Conservation (phyloP, 2,888 invertebrate species). For the Pomacea canaliculata region DNA sequence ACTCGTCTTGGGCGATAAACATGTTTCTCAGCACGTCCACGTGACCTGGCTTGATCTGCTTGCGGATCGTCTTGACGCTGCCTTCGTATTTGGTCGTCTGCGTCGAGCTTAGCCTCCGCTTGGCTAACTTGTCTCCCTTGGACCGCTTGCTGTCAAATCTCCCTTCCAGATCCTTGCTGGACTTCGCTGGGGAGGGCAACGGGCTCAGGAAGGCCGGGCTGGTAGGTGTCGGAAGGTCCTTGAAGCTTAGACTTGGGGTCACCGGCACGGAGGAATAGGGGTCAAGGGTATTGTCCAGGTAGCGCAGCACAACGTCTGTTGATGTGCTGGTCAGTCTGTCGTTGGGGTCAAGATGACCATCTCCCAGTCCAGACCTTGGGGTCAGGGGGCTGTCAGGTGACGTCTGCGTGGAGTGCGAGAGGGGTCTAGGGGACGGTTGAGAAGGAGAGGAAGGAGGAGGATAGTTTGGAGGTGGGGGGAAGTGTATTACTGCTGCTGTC, state of each 20-base stretch:
- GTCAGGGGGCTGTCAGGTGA: not conserved
- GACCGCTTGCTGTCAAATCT: not conserved
- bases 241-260: conserved; percentile 2
- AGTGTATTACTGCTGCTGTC: conserved; percentile 2
- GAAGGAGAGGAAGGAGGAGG: conserved; percentile 14
- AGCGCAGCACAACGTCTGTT: conserved; percentile 27
- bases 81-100: conserved; percentile 38
- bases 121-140: conserved; percentile 2
- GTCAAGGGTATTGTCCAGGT: conserved; percentile 26
- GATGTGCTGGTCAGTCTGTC: conserved; percentile 20
- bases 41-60: conserved; percentile 44
- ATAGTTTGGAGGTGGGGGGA: conserved; percentile 15
- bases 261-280: conserved; percentile 6
- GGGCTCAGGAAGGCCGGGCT: not conserved
- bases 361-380: not conserved
- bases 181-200: not conserved
- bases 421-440: not conserved
- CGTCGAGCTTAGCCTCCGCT: conserved; percentile 3
- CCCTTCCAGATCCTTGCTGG: not conserved
- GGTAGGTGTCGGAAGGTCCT: not conserved
- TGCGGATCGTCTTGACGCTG: conserved; percentile 39
- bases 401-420: conserved; percentile 1
- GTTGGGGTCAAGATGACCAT: not conserved
- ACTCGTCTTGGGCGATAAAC: conserved; percentile 29
- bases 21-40: conserved; percentile 42